Conservation (phyloP, 2,888 invertebrate species). For the Thymelicus lineola region DNA sequence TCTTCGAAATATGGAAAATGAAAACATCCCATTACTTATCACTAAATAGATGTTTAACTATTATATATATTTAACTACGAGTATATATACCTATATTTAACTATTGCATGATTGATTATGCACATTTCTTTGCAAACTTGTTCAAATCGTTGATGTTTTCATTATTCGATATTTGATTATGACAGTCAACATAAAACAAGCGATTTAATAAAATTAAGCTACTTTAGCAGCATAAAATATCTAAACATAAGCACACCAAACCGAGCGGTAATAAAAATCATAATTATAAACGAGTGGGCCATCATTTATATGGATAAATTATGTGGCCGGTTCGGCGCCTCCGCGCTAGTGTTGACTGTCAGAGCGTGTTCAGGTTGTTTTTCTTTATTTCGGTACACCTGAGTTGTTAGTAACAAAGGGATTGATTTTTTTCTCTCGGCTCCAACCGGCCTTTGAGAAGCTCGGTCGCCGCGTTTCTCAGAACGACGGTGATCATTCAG, state of each 20-base stretch:
- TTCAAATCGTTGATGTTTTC: no score
- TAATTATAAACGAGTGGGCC: conserved; percentile 33
- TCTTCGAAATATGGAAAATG: no score
- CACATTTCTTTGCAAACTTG: background rate
- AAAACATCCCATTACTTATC: no score
- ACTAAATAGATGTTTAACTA: no score
- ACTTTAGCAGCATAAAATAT: conserved; percentile 9
- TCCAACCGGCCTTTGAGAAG: conserved; percentile 72
- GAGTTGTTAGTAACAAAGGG: conserved; percentile 83
- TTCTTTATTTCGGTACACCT: conserved; percentile 79
- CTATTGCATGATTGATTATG: conserved; percentile 1
- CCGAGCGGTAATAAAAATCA: conserved; percentile 21
- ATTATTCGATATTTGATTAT: background rate
- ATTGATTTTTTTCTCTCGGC: conserved; percentile 73
- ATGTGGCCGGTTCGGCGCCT: conserved; percentile 56
- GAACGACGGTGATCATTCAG: conserved; percentile 73
- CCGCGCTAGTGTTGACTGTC: conserved; percentile 56
- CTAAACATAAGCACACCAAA: conserved; percentile 18
- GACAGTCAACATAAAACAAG: background rate
- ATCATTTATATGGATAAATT: conserved; percentile 61
- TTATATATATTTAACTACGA: no score
- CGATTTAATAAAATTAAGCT: conserved; percentile 1
- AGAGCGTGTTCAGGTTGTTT: conserved; percentile 65
- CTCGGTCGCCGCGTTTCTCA: conserved; percentile 71
- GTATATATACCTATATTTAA: no score